Percentiles rank a stretch among this genome's conserved stretches.
Conservation (phyloP, 2,113 vertebrate species). For the Equus przewalskii region DNA sequence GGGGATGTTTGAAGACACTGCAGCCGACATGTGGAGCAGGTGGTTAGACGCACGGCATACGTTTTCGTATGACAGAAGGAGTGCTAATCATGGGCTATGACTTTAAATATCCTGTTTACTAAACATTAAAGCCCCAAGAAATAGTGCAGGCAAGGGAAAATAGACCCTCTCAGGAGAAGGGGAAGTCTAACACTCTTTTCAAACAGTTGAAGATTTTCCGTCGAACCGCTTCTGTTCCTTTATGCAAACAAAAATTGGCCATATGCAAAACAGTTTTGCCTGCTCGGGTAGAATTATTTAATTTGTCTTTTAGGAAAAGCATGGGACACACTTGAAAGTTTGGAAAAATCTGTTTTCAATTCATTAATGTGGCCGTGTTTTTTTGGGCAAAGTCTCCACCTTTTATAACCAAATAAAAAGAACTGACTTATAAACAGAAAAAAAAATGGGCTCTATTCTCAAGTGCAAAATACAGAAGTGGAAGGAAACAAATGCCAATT, state of each 20-base stretch:
- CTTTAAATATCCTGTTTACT: neutral
- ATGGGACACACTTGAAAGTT: conserved; percentile 68
- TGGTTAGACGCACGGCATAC: neutral
- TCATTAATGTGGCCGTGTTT: conserved; percentile 67
- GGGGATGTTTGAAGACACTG: neutral
- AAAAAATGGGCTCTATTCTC: conserved; percentile 14
- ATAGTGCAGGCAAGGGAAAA: neutral
- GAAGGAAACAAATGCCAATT: conserved; percentile 60
- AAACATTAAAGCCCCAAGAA: neutral
- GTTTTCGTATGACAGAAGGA: neutral
- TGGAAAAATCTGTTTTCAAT: conserved; percentile 80
- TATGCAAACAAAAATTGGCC: conserved; percentile 58
- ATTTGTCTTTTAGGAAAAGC: conserved; percentile 62
- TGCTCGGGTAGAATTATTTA: conserved; percentile 29
- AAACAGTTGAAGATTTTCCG: neutral
- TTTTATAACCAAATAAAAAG: conserved; percentile 81
- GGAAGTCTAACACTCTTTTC: neutral
- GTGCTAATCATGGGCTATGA: neutral
- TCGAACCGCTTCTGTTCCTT: neutral
- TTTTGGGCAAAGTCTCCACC: conserved; percentile 52
- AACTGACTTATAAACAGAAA: conserved; percentile 63
- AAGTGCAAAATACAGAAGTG: conserved; percentile 56
- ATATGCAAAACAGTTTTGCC: conserved; percentile 64
- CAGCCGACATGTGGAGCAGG: neutral
- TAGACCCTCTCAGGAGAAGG: neutral